Percentiles rank a stretch among this genome's conserved stretches.
phyloP scores from a whole-genome alignment of 2,888 invertebrate genomes.

The Allygus modestus region DNA sequence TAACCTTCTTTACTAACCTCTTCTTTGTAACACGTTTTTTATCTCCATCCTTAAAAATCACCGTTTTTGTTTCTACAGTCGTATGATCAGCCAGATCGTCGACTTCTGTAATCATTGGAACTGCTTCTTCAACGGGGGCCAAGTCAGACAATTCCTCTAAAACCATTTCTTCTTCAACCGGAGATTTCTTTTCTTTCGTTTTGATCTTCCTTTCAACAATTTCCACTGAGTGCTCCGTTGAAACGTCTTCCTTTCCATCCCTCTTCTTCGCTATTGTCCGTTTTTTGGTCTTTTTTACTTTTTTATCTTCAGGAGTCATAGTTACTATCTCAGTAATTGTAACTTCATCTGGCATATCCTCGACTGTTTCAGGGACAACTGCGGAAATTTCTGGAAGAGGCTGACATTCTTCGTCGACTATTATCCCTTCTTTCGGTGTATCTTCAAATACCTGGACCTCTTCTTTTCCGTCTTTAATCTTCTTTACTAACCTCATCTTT shows the following conservation, averaged over 20 bases:
- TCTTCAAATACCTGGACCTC: slow-evolving; percentile 63
- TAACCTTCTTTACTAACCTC: slow-evolving; percentile 62
- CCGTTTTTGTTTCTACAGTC: slow-evolving; percentile 69
- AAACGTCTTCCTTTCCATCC: slow-evolving; percentile 61
- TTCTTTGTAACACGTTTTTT: slow-evolving; percentile 60
- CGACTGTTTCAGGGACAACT: slow-evolving; percentile 56
- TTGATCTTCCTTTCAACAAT: slow-evolving; percentile 6
- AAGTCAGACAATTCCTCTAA: not conserved
- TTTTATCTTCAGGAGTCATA: slow-evolving; percentile 70
- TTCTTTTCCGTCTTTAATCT: slow-evolving; percentile 65
- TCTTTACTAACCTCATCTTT: slow-evolving; percentile 64
- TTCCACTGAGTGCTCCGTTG: slow-evolving; percentile 31
- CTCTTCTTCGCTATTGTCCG: slow-evolving; percentile 66
- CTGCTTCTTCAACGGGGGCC: slow-evolving; percentile 72
- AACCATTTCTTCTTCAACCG: slow-evolving; percentile 67
- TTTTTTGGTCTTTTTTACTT: slow-evolving; percentile 53
- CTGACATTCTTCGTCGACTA: slow-evolving; percentile 18
- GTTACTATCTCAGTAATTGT: slow-evolving; percentile 58
- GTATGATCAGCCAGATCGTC: slow-evolving; percentile 70
- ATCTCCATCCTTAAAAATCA: slow-evolving; percentile 58
- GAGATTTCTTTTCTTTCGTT: slow-evolving; percentile 7
- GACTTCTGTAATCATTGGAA: slow-evolving; percentile 74
- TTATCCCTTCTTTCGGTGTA: slow-evolving; percentile 42
- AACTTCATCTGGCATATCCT: slow-evolving; percentile 61
- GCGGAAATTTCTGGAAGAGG: slow-evolving; percentile 26